Evolutionary conservation across 1,140 invertebrate genomes (phyloP).

Genomic region (Schlechtendalia chinensis): DNA sequence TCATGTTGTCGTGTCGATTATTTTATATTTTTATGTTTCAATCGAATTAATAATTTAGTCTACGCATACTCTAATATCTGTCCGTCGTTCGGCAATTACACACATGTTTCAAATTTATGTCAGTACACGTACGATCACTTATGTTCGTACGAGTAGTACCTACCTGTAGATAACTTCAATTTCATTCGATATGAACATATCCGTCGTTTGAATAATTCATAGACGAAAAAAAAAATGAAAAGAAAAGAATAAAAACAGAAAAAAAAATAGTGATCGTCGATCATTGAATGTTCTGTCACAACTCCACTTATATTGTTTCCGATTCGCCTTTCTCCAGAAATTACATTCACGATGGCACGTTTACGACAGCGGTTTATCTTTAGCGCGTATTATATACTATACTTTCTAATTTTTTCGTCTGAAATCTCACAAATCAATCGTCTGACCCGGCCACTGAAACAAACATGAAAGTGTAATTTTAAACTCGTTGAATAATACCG

Average conservation of each 20-base stretch:
- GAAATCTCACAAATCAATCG: slow-evolving; percentile 7
- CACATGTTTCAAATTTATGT: too few relatives aligned
- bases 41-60: too few relatives aligned
- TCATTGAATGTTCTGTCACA: neutral
- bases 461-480: neutral
- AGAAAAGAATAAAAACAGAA: too few relatives aligned
- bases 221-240: too few relatives aligned
- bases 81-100: too few relatives aligned
- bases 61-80: too few relatives aligned
- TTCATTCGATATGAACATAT: too few relatives aligned
- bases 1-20: too few relatives aligned
- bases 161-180: neutral
- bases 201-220: neutral
- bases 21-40: too few relatives aligned
- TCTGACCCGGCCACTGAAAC: neutral
- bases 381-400: neutral
- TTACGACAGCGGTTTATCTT: slow-evolving; percentile 10
- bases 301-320: neutral
- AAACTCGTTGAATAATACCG: neutral
- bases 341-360: neutral
- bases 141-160: too few relatives aligned
- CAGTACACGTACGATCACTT: too few relatives aligned
- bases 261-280: neutral
- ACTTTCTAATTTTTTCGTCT: slow-evolving; percentile 11
- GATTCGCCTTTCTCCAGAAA: slow-evolving; percentile 2